Conservation (phyloP, 2,113 vertebrate genomes). For the Brachypodius melanocephalos region DNA sequence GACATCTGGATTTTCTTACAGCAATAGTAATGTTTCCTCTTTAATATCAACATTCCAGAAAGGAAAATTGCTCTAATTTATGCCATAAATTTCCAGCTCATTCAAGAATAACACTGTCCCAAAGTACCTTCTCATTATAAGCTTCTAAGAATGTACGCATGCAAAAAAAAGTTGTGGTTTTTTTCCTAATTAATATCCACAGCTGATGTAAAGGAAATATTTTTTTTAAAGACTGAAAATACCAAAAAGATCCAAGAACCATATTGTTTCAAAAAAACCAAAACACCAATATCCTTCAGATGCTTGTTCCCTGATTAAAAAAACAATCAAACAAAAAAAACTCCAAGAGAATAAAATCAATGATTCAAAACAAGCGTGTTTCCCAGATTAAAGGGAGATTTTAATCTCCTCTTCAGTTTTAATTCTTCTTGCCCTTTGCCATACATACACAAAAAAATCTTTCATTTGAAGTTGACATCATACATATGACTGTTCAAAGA, state of each 20-base stretch:
- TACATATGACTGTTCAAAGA: not conserved
- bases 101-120: not conserved
- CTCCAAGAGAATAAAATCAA: not conserved
- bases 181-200: not conserved
- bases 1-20: conserved; percentile 45
- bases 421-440: not conserved
- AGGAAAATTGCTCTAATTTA: conserved; percentile 17
- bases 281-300: not conserved
- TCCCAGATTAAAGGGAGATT: not conserved
- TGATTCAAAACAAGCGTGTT: not conserved
- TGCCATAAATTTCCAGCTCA: not conserved
- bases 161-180: not conserved
- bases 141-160: not conserved
- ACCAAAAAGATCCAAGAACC: not conserved
- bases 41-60: conserved; percentile 29
- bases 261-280: not conserved
- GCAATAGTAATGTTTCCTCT: not conserved
- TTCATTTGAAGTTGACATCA: not conserved
- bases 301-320: not conserved
- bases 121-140: conserved; percentile 6
- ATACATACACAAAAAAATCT: not conserved
- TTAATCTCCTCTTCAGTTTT: not conserved
- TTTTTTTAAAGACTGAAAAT: not conserved
- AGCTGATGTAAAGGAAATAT: not conserved
- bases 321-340: not conserved